Evolutionary conservation across 2,888 invertebrate genomes (phyloP).

Genomic region (Thelaira solivaga): DNA sequence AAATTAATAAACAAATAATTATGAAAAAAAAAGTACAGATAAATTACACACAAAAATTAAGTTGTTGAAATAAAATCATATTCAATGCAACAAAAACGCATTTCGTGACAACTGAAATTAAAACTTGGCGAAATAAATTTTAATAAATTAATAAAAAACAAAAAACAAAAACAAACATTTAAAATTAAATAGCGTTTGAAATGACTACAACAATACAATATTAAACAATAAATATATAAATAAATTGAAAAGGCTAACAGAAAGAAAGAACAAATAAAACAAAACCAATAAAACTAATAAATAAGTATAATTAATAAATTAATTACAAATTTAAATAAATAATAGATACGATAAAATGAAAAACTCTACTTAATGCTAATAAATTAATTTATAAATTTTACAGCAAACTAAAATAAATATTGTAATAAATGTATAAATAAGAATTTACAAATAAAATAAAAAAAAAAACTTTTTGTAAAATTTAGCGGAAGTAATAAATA

Average conservation of each 20-base stretch:
- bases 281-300: no score
- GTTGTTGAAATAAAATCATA: slow-evolving; percentile 11
- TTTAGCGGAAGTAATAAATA: slow-evolving; percentile 36
- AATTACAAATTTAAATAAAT: slow-evolving; percentile 32
- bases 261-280: neutral
- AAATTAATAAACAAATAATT: slow-evolving; percentile 42
- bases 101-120: neutral
- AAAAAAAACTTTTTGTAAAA: slow-evolving; percentile 28
- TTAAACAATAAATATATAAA: slow-evolving; percentile 15
- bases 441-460: neutral
- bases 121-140: neutral
- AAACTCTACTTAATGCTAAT: slow-evolving; percentile 22
- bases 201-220: slow-evolving; percentile 26
- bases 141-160: slow-evolving; percentile 15
- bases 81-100: neutral
- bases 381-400: slow-evolving; percentile 29
- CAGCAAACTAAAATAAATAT: slow-evolving; percentile 21
- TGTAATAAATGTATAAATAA: slow-evolving; percentile 35
- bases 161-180: slow-evolving; percentile 15
- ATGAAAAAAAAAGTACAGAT: neutral
- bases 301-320: slow-evolving; percentile 32
- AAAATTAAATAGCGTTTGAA: slow-evolving; percentile 35
- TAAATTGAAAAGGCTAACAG: neutral
- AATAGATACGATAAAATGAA: slow-evolving; percentile 6
- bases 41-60: slow-evolving; percentile 3